Evolutionary conservation across 1,140 invertebrate species (phyloP), one percentile per base, ranked within the genome.

Genomic region (Sitobion miscanthi): DNA sequence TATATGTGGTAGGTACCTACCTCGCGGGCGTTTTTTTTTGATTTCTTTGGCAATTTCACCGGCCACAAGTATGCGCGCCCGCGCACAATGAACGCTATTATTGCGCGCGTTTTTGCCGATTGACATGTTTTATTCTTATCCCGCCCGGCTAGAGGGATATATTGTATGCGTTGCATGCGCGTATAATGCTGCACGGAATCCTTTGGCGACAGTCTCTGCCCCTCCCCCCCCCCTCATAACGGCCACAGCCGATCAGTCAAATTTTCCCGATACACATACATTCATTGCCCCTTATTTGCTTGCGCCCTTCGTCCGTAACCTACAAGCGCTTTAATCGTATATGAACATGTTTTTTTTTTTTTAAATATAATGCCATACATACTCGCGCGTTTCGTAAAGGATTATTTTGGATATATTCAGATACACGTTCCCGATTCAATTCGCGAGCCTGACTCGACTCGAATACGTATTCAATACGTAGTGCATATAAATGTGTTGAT

Each of bases 11-110:
- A 42, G 42, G 38, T 85, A 54, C 88, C 88, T 85, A 54, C 88
- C 88, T 89, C 2, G 35, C 21, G 49, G 52, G 49, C 42, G 42
- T 90, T 69, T 54, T n/a, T 88, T 54, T 90, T 17, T 90, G 35
- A 90, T 62, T 90, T 90, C 54, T 90, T 90, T 62, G 89, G 54
- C 57, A 62, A 62, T 90, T 90, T 90, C 23, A 54, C 21, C 49
- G 49, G 47, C 30, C 35, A 38, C 35, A 21, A 85, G n/a, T 30
- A 90, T 38, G 3, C 42, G 42, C 42, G 35, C n/a, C 35, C 88
- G 38, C 30, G 23, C 38, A 90, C 54, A 90, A 90, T 90, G 54
- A 38, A 54, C 49, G 49, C 87, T 89, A 89, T 54, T 89, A 89
- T 89, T 89, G 49, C 47, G 9, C 86, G 49, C 49, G 83, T 86